These are phyloP conservation scores for Macaria notata DNA, from an alignment of 2,888 invertebrate species.

Conservation along the genomic window DNA sequence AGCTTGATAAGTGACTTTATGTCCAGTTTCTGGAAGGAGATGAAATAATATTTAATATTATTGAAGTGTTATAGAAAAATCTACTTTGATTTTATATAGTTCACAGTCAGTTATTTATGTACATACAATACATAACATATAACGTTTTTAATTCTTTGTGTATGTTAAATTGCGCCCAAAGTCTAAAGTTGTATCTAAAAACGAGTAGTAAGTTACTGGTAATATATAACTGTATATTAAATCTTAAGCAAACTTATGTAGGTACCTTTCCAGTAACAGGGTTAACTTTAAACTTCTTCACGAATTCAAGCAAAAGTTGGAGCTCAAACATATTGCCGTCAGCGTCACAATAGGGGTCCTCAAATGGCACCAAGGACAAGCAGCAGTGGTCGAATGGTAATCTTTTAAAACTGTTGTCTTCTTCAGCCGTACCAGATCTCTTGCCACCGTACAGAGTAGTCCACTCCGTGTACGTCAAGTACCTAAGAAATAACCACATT, in stretches of 20 bases:
- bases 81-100: too few relatives aligned
- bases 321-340: constrained; percentile 97
- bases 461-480: constrained; percentile 94
- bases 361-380: constrained; percentile 94
- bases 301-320: constrained; percentile 91
- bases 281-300: constrained; percentile 95
- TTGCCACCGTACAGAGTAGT: constrained; percentile 95
- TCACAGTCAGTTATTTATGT: too few relatives aligned
- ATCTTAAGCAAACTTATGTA: too few relatives aligned
- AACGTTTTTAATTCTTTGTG: too few relatives aligned
- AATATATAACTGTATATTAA: too few relatives aligned
- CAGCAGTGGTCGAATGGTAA: constrained; percentile 97
- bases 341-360: constrained; percentile 94
- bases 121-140: too few relatives aligned
- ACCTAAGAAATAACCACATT: constrained; percentile 75
- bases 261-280: constrained; percentile 96
- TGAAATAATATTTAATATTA: too few relatives aligned
- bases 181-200: too few relatives aligned
- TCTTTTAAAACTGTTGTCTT: constrained; percentile 92
- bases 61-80: too few relatives aligned
- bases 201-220: too few relatives aligned
- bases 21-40: constrained; percentile 85
- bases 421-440: constrained; percentile 86
- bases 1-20: constrained; percentile 91
- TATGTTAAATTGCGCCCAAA: too few relatives aligned